Percentiles rank a stretch among this genome's conserved stretches.
phyloP scores from a whole-genome alignment of 2,888 invertebrate genomes.

The Sarcophaga rosellei region DNA sequence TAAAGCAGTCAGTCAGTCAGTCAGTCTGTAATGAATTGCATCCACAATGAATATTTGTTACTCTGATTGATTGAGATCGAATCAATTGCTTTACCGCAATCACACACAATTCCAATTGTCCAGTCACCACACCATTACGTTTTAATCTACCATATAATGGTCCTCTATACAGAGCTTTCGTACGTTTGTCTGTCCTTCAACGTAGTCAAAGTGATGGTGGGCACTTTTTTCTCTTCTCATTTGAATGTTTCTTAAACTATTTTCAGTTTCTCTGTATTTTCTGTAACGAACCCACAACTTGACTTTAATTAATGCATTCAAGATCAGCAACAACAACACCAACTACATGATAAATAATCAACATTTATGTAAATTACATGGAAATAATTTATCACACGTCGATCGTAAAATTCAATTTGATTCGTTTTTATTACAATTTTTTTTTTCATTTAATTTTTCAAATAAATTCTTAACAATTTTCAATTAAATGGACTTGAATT shows the following conservation, averaged over 20 bases:
- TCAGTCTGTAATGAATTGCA: neutral
- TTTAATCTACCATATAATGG: conserved; percentile 25
- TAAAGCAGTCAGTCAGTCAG: neutral
- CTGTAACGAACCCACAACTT: conserved; percentile 70
- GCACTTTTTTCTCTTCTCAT: neutral
- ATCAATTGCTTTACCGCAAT: conserved; percentile 8
- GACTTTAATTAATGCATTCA: conserved; percentile 78
- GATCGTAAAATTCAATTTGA: conserved; percentile 68
- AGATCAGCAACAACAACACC: conserved; percentile 24
- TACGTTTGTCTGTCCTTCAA: neutral
- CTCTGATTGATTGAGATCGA: conserved; percentile 36
- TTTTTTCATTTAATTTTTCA: too few relatives aligned
- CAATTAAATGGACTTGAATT: conserved; percentile 26
- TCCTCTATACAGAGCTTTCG: neutral
- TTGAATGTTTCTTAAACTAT: conserved; percentile 18
- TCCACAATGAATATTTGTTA: conserved; percentile 17
- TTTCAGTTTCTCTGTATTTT: conserved; percentile 1
- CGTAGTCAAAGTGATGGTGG: neutral
- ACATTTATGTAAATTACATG: conserved; percentile 79
- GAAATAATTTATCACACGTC: conserved; percentile 80
- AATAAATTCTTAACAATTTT: conserved; percentile 47
- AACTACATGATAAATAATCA: neutral
- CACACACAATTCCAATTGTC: neutral
- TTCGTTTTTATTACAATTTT: conserved; percentile 27
- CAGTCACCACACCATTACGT: conserved; percentile 1